Percentiles rank a stretch among this genome's conserved stretches.
phyloP scores from a whole-genome alignment of 2,797 vertebrate genomes.

The Labeo calbasu region DNA sequence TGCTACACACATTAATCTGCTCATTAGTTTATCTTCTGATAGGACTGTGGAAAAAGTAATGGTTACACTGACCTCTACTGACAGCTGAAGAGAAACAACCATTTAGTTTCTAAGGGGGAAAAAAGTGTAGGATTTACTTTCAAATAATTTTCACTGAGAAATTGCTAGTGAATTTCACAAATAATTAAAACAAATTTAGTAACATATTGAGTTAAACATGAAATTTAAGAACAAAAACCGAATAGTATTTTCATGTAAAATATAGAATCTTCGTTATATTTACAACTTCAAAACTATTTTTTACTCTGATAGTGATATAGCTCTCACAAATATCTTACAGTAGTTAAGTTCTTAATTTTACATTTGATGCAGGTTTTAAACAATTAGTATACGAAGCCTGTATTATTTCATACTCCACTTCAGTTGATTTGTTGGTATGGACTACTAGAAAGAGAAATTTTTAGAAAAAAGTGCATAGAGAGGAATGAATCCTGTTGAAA shows the following conservation, averaged over 20 bases:
- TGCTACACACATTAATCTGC: not conserved
- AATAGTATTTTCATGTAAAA: not conserved
- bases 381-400: not conserved
- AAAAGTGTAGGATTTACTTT: not conserved
- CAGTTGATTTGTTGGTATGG: not conserved
- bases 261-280: not conserved
- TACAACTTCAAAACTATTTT: too few relatives aligned
- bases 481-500: too few relatives aligned
- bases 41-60: not conserved
- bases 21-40: not conserved
- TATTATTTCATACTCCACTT: not conserved
- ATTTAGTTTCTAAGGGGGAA: not conserved
- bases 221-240: not conserved
- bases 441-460: not conserved
- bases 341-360: not conserved
- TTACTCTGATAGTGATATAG: not conserved
- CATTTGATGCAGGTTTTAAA: not conserved
- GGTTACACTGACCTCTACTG: slow-evolving; percentile 37
- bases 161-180: not conserved
- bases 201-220: too few relatives aligned
- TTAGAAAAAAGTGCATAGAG: not conserved
- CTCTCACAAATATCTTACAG: not conserved
- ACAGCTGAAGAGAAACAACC: slow-evolving; percentile 10
- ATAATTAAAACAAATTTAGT: not conserved
- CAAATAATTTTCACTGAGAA: not conserved